These are phyloP conservation scores for Calonectris borealis DNA, from an alignment of 2,113 vertebrate genomes.

Conservation along the genomic window DNA sequence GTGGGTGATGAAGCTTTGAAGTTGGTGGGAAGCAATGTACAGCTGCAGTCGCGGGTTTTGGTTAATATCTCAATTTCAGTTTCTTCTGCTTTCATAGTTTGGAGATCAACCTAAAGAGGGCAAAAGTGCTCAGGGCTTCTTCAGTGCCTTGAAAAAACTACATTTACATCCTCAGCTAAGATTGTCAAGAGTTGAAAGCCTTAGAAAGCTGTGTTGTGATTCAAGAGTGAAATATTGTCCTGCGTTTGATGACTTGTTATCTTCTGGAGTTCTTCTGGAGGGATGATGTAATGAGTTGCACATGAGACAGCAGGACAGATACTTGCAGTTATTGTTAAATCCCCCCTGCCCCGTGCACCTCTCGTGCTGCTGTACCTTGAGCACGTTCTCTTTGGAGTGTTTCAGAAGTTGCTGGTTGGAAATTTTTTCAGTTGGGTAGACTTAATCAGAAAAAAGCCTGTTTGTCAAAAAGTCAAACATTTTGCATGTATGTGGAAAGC, in stretches of 20 bases:
- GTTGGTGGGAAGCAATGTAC: neutral
- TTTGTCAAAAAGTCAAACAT: neutral
- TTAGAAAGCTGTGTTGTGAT: neutral
- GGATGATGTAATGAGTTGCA: neutral
- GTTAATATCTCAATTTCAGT: neutral
- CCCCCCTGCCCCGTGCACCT: fast-evolving
- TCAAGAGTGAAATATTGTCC: neutral
- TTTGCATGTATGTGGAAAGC: fast-evolving
- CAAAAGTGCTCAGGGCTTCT: neutral
- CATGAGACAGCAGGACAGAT: neutral
- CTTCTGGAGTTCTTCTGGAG: neutral
- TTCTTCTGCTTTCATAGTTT: neutral
- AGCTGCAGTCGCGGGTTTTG: neutral
- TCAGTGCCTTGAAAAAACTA: neutral
- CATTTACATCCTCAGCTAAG: neutral
- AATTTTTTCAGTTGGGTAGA: neutral
- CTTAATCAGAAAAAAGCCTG: neutral
- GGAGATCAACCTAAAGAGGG: neutral
- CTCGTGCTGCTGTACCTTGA: neutral
- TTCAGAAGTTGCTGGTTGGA: neutral
- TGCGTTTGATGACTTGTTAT: neutral
- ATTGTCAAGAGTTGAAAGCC: neutral
- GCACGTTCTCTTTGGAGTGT: neutral
- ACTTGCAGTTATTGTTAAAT: neutral
- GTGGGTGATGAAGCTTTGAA: neutral